These are phyloP conservation scores for Lonchura striata DNA, from an alignment of 2,113 vertebrate species.

Conservation along the genomic window DNA sequence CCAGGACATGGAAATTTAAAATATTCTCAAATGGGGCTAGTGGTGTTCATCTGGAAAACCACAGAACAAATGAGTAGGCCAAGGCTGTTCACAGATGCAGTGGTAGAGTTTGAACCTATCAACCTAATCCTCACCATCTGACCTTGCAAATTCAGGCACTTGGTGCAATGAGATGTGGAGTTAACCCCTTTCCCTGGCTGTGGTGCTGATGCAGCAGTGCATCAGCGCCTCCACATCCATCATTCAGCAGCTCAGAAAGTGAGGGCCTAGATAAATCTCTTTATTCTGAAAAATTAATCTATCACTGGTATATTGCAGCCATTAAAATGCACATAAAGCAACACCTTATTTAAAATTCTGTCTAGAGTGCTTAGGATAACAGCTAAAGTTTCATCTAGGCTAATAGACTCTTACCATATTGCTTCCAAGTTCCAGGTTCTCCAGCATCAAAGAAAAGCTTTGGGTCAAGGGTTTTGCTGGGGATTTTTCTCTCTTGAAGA, in stretches of 20 bases:
- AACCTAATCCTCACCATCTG: neutral
- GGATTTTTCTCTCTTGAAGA: neutral
- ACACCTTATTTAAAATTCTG: conserved; percentile 51
- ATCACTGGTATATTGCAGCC: neutral
- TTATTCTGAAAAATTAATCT: conserved; percentile 46
- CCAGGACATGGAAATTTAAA: neutral
- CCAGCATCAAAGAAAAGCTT: neutral
- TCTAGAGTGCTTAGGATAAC: conserved; percentile 32
- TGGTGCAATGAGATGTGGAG: neutral
- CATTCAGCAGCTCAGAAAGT: neutral
- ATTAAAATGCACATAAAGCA: conserved; percentile 30
- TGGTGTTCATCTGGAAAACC: neutral
- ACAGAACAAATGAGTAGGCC: neutral
- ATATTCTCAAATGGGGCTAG: neutral
- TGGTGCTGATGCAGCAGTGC: neutral
- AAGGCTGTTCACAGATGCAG: neutral
- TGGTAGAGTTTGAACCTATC: neutral
- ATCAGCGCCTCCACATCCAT: neutral
- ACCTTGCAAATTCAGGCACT: neutral
- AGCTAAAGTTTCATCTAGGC: conserved; percentile 5
- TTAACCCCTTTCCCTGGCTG: conserved; percentile 1
- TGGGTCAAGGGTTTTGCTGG: neutral
- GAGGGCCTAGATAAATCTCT: conserved; percentile 5
- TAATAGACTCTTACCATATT: neutral
- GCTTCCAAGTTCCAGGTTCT: neutral